A percentile compares a stretch with the other conserved stretches of the same genome.
phyloP scores from a whole-genome alignment of 2,888 invertebrate species.

The Drosophila subsilvestris region DNA sequence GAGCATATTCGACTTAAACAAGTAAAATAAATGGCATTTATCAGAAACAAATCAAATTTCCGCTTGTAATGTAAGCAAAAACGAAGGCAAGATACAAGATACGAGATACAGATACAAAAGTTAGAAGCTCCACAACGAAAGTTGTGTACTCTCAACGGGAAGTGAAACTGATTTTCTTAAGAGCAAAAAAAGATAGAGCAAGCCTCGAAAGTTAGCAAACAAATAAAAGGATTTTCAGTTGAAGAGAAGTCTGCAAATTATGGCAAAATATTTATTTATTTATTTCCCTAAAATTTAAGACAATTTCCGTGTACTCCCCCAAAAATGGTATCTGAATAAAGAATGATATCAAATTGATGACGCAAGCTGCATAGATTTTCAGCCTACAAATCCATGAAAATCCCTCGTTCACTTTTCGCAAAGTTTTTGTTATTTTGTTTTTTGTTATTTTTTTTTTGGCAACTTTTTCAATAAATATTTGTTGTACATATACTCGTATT shows the following conservation, averaged over 20 bases:
- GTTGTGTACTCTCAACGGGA: constrained; percentile 7
- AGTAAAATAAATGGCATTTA: constrained; percentile 77
- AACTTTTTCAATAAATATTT: constrained; percentile 34
- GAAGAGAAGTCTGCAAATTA: constrained; percentile 12
- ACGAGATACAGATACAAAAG: constrained; percentile 23
- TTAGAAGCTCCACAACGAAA: constrained; percentile 8
- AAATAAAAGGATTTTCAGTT: constrained; percentile 1
- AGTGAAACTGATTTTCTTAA: background rate
- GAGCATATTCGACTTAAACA: constrained; percentile 62
- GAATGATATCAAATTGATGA: constrained; percentile 20
- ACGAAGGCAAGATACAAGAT: constrained; percentile 35
- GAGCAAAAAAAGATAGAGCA: background rate
- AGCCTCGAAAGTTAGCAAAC: background rate
- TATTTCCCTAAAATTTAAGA: background rate
- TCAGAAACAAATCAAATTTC: constrained; percentile 78
- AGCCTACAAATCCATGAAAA: constrained; percentile 18
- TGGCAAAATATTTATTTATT: constrained; percentile 7
- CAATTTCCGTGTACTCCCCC: background rate
- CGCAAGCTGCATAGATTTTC: constrained; percentile 20
- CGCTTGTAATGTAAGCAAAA: constrained; percentile 58
- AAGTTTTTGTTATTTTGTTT: constrained; percentile 21
- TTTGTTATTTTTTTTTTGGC: constrained; percentile 12
- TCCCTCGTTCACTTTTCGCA: constrained; percentile 8
- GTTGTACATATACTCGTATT: too few relatives aligned
- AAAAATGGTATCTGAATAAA: constrained; percentile 20